Evolutionary conservation across 2,113 vertebrate genomes (phyloP).

Genomic region (Leptosomus discolor): DNA sequence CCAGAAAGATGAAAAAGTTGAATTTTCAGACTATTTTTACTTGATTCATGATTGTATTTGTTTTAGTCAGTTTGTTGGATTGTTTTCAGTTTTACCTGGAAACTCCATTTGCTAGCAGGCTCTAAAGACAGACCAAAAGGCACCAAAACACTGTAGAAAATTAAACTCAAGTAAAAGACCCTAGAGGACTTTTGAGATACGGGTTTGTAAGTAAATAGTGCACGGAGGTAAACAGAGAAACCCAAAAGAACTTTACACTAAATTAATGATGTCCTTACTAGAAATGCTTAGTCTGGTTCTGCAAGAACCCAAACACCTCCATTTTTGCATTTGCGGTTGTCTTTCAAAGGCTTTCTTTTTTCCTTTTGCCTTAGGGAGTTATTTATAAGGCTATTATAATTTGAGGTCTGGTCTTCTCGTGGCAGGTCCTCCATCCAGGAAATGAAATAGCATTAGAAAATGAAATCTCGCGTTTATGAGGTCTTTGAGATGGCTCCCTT

Average conservation of each 20-base stretch:
- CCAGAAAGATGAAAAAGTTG: neutral
- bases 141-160: neutral
- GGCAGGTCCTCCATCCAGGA: conserved; percentile 59
- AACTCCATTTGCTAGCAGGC: neutral
- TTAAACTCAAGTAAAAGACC: neutral
- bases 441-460: conserved; percentile 68
- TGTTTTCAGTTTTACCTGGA: conserved; percentile 2
- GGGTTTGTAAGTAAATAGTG: neutral
- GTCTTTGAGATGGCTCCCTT: conserved; percentile 19
- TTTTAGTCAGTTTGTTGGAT: neutral
- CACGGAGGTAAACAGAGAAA: neutral
- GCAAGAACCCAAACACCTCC: neutral
- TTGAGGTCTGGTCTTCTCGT: conserved; percentile 55
- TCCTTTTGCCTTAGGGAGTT: conserved; percentile 38
- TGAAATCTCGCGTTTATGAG: conserved; percentile 54
- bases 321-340: neutral
- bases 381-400: conserved; percentile 64
- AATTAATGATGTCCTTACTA: neutral
- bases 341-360: conserved; percentile 28
- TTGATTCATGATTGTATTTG: neutral
- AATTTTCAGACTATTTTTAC: neutral
- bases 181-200: neutral
- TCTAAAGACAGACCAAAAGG: neutral
- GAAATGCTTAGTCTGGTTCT: neutral
- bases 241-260: neutral